These are phyloP conservation scores for Acromyrmex charruanus DNA, from an alignment of 1,140 invertebrate genomes.

Conservation along the genomic window DNA sequence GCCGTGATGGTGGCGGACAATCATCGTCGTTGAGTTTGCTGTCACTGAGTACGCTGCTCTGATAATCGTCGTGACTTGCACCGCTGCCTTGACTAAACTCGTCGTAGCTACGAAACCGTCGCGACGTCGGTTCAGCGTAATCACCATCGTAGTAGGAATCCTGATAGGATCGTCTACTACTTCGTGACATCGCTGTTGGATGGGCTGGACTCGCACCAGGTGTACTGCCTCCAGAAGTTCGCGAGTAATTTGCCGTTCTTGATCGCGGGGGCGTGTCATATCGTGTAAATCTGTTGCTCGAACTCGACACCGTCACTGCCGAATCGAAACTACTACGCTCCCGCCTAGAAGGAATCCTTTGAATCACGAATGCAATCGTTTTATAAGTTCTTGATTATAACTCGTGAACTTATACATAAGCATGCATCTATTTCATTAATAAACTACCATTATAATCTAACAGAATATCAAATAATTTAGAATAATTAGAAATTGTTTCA, in stretches of 20 bases:
- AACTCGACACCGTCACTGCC: conserved; percentile 83
- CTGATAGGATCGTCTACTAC: conserved; percentile 82
- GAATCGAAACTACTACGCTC: conserved; percentile 83
- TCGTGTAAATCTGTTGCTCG: conserved; percentile 84
- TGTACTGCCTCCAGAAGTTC: conserved; percentile 83
- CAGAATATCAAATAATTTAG: background rate
- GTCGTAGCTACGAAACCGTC: conserved; percentile 88
- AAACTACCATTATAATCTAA: background rate
- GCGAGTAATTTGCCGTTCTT: conserved; percentile 84
- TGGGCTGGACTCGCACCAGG: conserved; percentile 85
- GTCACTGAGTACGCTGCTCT: conserved; percentile 80
- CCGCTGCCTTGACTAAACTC: conserved; percentile 89
- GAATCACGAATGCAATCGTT: conserved; percentile 67
- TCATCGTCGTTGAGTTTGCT: conserved; percentile 82
- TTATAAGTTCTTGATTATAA: conserved; percentile 52
- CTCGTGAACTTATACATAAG: conserved; percentile 34
- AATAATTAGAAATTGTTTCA: background rate
- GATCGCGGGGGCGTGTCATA: conserved; percentile 85
- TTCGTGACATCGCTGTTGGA: conserved; percentile 82
- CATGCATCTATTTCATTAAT: background rate
- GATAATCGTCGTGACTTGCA: conserved; percentile 88
- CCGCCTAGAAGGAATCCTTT: conserved; percentile 79
- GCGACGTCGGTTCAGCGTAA: conserved; percentile 86
- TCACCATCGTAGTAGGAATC: conserved; percentile 85
- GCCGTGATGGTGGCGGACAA: conserved; percentile 78